Base-by-base conservation (phyloP, 2,113 vertebrate species). In the Colius striatus region DNA sequence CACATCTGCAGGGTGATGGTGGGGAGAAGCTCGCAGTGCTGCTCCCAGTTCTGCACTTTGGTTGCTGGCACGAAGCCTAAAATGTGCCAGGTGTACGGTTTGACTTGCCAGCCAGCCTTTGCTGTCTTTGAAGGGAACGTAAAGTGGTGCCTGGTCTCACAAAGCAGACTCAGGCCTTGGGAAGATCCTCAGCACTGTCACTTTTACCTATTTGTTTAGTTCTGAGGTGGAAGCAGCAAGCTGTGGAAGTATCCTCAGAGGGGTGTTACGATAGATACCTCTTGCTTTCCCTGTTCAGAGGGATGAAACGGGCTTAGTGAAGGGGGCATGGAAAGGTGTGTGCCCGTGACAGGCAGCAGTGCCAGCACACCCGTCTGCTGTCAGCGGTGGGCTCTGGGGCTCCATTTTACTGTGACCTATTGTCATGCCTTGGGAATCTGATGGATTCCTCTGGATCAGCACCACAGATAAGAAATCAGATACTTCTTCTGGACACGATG, bases 361-460 rank as follows among this genome's bases (percentile, higher is more conserved):
- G 38, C 38, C 45, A n/a, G 45, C 34, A n/a, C 51, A 16, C 29
- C 77, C 74, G 16, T 78, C 17, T 93, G 13, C 32, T 82, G 9
- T 61, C 93, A 68, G 45, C 72, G 72, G 65, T 45, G 38, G n/a
- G 34, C 72, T 41, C 61, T 78, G 67, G 61, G 65, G 68, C 90
- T 85, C 84, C 60, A 65, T n/a, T n/a, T n/a, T n/a, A n/a, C n/a
- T n/a, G n/a, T n/a, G n/a, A n/a, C n/a, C n/a, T n/a, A n/a, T n/a
- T n/a, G n/a, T n/a, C n/a, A n/a, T n/a, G 11, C 90, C 73, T 78
- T 84, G 83, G 57, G 62, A 77, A 84, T 90, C 65, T 16, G 41
- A 61, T 93, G 88, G 57, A 72, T 92, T 93, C 89, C 93, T 86
- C 53, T 81, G 82, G 61, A 78, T 94, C 36, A 84, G 34, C 34